Percentiles rank a stretch among this genome's conserved stretches.
Conservation (phyloP, 2,113 vertebrate genomes). For the Alces alces region DNA sequence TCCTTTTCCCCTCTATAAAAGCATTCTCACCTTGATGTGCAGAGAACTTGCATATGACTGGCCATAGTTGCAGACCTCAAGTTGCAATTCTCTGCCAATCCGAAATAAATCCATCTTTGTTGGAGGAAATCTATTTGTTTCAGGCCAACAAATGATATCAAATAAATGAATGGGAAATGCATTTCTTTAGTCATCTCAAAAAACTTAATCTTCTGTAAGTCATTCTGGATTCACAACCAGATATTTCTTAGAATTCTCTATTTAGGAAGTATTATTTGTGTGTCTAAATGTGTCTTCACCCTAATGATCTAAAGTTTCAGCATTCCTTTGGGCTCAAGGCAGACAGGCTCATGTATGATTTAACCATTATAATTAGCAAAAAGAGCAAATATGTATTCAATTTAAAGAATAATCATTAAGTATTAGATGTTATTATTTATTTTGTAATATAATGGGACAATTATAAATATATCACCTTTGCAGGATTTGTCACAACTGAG, state of each 20-base stretch:
- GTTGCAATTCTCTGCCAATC: neutral
- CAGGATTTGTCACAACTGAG: constrained; percentile 15
- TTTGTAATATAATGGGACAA: constrained; percentile 20
- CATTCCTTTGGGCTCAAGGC: neutral
- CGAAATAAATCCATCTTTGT: neutral
- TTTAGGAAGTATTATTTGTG: neutral
- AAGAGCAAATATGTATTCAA: neutral
- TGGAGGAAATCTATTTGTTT: neutral
- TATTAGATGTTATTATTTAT: constrained; percentile 5
- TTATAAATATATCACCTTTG: constrained; percentile 12
- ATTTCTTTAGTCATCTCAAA: neutral
- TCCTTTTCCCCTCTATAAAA: neutral
- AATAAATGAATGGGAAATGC: neutral
- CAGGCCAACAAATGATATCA: neutral
- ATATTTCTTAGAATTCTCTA: neutral
- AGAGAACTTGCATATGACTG: neutral
- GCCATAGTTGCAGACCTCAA: neutral
- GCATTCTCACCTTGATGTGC: no score
- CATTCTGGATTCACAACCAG: neutral
- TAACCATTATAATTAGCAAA: neutral
- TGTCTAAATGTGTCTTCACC: neutral
- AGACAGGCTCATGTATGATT: neutral
- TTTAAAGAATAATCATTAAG: neutral
- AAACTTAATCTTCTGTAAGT: neutral
- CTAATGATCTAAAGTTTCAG: neutral